phyloP scores from a whole-genome alignment of 1,140 invertebrate genomes.

The Cotesia vestalis region DNA sequence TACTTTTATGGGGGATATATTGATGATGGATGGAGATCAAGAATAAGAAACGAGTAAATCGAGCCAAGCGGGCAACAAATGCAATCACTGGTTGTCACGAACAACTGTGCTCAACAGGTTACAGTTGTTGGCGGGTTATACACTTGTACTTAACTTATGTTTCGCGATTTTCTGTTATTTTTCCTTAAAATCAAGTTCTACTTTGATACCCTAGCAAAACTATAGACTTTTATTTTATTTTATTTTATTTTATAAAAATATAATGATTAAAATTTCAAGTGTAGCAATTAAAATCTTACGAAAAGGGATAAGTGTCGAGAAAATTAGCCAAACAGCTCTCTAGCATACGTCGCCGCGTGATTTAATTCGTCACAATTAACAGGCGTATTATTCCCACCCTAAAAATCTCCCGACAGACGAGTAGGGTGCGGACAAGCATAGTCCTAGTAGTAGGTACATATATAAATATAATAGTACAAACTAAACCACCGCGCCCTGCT shows the following conservation, averaged over 20 bases:
- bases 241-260: too few relatives aligned
- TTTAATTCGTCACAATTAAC: constrained; percentile 63
- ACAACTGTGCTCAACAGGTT: constrained; percentile 59
- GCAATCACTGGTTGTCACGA: constrained; percentile 60
- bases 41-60: constrained; percentile 33
- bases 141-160: too few relatives aligned
- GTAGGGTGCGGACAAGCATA: constrained; percentile 1
- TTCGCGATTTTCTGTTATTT: neutral
- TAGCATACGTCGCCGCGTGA: constrained; percentile 50
- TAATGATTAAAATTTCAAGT: neutral
- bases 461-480: neutral
- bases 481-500: constrained; percentile 58
- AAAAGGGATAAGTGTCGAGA: constrained; percentile 1
- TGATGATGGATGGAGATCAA: constrained; percentile 9
- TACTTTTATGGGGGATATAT: neutral
- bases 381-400: constrained; percentile 35
- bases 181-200: neutral
- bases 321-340: neutral
- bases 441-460: neutral
- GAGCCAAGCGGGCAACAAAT: constrained; percentile 49
- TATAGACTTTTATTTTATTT: too few relatives aligned
- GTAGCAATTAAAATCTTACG: neutral
- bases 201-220: neutral
- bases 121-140: constrained; percentile 32
- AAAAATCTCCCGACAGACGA: constrained; percentile 16